A percentile compares a stretch with the other conserved stretches of the same genome.
Evolutionary conservation across 1,140 invertebrate genomes (phyloP).

Genomic region (Lordiphosa collinella): DNA sequence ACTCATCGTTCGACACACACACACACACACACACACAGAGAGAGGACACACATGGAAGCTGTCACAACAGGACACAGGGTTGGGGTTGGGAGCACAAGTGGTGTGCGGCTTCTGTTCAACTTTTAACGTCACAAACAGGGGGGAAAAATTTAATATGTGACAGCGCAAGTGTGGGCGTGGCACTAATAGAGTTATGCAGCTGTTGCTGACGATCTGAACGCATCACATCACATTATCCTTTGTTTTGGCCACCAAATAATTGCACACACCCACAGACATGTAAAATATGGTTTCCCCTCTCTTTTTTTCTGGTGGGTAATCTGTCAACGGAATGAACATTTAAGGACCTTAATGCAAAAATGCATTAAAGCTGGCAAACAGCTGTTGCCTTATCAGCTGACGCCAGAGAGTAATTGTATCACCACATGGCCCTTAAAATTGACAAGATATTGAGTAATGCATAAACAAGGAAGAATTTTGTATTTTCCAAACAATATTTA

Average conservation of each 20-base stretch:
- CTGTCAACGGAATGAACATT: slow-evolving; percentile 33
- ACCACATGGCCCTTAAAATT: too few species aligned
- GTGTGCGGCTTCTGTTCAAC: slow-evolving; percentile 27
- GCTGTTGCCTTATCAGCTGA: background rate
- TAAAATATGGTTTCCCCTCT: background rate
- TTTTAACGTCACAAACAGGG: slow-evolving; percentile 42
- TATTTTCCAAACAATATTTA: too few species aligned
- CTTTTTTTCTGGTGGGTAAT: slow-evolving; percentile 24
- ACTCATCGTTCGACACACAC: slow-evolving; percentile 56
- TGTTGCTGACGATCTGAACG: slow-evolving; percentile 50
- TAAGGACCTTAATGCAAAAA: slow-evolving; percentile 44
- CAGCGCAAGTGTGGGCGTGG: slow-evolving; percentile 26
- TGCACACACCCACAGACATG: slow-evolving; percentile 10
- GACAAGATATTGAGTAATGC: too few species aligned
- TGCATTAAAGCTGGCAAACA: slow-evolving; percentile 30
- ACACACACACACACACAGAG: slow-evolving; percentile 23
- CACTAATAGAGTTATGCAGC: slow-evolving; percentile 58
- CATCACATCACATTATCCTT: slow-evolving; percentile 57
- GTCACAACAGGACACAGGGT: slow-evolving; percentile 21
- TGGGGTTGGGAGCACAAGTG: background rate
- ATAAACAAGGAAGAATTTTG: too few species aligned
- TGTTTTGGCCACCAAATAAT: slow-evolving; percentile 43
- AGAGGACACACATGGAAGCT: slow-evolving; percentile 30
- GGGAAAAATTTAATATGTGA: slow-evolving; percentile 60
- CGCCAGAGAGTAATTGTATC: too few species aligned